phyloP scores from a whole-genome alignment of 2,888 invertebrate species.

The Polyploca ridens region DNA sequence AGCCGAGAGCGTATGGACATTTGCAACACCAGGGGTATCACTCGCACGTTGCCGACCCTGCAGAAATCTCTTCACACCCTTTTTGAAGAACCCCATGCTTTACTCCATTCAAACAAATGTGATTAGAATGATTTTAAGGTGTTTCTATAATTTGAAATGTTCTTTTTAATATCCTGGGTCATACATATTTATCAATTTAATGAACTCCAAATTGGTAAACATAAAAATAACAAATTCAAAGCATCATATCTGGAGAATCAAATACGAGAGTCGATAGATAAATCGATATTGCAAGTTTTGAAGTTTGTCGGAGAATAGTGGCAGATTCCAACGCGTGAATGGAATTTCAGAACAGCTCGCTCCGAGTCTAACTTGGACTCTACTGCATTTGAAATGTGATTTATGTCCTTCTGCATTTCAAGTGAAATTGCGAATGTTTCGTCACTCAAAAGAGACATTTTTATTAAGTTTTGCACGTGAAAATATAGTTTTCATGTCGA shows the following conservation, averaged over 20 bases:
- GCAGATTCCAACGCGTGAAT: conserved; percentile 66
- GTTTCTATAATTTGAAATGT: too few species aligned
- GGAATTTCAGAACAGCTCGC: conserved; percentile 63
- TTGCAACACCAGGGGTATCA: too few species aligned
- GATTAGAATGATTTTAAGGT: too few species aligned
- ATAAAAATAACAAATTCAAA: conserved; percentile 41
- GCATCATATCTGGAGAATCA: conserved; percentile 36
- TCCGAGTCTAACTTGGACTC: conserved; percentile 43
- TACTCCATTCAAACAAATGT: too few species aligned
- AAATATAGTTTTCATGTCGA: not conserved
- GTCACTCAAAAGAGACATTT: conserved; percentile 29
- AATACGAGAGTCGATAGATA: conserved; percentile 55
- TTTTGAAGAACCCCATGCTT: too few species aligned
- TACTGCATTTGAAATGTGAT: conserved; percentile 71
- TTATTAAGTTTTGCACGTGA: conserved; percentile 30
- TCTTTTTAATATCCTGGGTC: too few species aligned
- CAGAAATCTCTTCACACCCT: too few species aligned
- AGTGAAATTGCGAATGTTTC: conserved; percentile 22
- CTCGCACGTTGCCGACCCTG: too few species aligned
- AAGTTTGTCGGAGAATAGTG: conserved; percentile 58
- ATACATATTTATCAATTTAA: too few species aligned
- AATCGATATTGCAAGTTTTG: conserved; percentile 49
- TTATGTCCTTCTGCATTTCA: conserved; percentile 62
- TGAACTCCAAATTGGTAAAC: conserved; percentile 7
- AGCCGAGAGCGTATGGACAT: too few species aligned